These are phyloP conservation scores for Callosobruchus maculatus DNA, from an alignment of 2,888 invertebrate genomes.

Conservation along the genomic window DNA sequence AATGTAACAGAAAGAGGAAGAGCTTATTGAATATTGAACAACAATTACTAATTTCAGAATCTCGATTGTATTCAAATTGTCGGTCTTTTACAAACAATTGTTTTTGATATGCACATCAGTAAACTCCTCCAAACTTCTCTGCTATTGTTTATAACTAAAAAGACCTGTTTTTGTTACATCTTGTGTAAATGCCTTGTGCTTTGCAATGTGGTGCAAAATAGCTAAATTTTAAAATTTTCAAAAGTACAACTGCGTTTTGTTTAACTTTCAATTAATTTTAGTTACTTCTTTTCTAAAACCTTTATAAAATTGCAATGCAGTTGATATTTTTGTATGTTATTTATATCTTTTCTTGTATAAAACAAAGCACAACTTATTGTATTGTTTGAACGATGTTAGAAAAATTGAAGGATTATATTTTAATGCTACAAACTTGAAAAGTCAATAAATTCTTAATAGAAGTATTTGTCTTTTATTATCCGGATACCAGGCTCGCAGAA, in stretches of 20 bases:
- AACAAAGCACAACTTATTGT: constrained; percentile 26
- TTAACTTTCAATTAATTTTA: background rate
- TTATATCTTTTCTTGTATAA: constrained; percentile 19
- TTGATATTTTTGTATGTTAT: constrained; percentile 31
- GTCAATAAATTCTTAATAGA: constrained; percentile 32
- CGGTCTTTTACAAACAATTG: too few species aligned
- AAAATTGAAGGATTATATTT: constrained; percentile 30
- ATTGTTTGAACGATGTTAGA: constrained; percentile 26
- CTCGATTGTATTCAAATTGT: too few species aligned
- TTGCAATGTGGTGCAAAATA: constrained; percentile 26
- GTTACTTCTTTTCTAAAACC: constrained; percentile 5
- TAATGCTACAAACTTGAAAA: constrained; percentile 33
- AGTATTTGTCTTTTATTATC: constrained; percentile 6
- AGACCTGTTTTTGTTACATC: background rate
- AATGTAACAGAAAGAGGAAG: background rate
- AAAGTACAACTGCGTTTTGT: constrained; percentile 22
- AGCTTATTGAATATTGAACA: too few species aligned
- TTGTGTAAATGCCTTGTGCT: constrained; percentile 7
- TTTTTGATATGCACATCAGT: too few species aligned
- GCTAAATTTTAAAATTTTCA: constrained; percentile 15
- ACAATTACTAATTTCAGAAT: too few species aligned
- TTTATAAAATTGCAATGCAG: constrained; percentile 16
- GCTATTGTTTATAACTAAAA: too few species aligned
- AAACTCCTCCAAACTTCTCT: too few species aligned
- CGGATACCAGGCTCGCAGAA: too few species aligned